phyloP scores from a whole-genome alignment of 2,888 invertebrate species.

The Erebia aethiops region DNA sequence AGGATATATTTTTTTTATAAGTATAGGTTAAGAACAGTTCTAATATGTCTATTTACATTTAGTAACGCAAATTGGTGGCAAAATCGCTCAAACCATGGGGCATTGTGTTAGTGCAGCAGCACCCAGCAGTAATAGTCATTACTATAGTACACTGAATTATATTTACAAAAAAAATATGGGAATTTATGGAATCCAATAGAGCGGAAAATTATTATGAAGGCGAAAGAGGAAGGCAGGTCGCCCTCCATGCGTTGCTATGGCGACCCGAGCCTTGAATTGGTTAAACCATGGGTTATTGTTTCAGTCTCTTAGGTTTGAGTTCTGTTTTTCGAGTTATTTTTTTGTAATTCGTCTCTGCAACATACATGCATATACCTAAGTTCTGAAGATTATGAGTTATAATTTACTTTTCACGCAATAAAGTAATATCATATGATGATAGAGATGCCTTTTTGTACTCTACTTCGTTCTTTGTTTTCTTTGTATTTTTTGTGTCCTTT shows the following conservation, averaged over 20 bases:
- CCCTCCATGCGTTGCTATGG: slow-evolving; percentile 64
- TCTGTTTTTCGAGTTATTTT: not conserved
- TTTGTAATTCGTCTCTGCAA: not conserved
- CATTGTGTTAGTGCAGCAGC: not conserved
- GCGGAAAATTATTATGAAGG: slow-evolving; percentile 70
- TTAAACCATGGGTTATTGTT: slow-evolving; percentile 52
- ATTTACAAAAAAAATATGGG: slow-evolving; percentile 9
- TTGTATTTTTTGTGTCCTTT: no score
- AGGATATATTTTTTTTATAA: not conserved
- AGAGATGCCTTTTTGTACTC: no score
- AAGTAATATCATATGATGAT: not conserved
- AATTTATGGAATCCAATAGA: slow-evolving; percentile 58
- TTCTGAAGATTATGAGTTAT: no score
- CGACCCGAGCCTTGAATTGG: slow-evolving; percentile 68
- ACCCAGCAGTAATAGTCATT: not conserved
- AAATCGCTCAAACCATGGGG: no score
- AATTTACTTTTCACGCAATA: not conserved
- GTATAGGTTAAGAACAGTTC: not conserved
- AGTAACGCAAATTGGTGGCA: no score
- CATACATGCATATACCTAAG: no score
- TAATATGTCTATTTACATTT: not conserved
- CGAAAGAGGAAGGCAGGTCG: slow-evolving; percentile 46
- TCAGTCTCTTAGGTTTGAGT: not conserved
- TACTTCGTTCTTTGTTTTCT: no score
- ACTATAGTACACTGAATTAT: not conserved